Conservation (phyloP, 2,113 vertebrate genomes). For the Parus major region DNA sequence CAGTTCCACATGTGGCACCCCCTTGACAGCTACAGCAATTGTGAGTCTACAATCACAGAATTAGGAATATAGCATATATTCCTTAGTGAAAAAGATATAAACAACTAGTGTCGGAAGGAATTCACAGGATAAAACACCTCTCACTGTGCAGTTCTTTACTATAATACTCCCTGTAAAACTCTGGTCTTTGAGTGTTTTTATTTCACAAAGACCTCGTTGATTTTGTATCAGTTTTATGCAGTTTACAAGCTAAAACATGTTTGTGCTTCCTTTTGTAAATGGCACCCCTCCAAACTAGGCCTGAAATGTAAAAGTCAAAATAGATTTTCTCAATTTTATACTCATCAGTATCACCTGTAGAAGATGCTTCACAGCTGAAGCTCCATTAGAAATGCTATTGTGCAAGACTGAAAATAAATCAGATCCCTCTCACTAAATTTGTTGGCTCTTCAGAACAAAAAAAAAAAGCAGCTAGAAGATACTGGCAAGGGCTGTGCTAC, state of each 20-base stretch:
- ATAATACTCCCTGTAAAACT: not conserved
- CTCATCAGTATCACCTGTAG: not conserved
- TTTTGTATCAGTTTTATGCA: not conserved
- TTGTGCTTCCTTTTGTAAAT: not conserved
- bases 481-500: not conserved
- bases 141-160: not conserved
- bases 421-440: not conserved
- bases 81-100: not conserved
- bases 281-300: not conserved
- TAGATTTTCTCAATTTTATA: not conserved
- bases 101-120: not conserved
- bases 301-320: not conserved
- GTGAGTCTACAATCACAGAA: not conserved
- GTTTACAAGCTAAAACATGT: not conserved
- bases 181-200: not conserved
- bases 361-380: not conserved
- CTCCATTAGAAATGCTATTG: not conserved
- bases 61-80: not conserved
- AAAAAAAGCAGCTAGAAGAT: not conserved
- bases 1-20: slow-evolving; percentile 1
- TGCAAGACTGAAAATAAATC: not conserved
- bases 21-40: not conserved
- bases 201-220: not conserved
- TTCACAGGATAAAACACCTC: not conserved
- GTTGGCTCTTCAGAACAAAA: not conserved